Evolutionary conservation across 2,113 vertebrate genomes (phyloP).

Genomic region (Meleagris gallopavo): DNA sequence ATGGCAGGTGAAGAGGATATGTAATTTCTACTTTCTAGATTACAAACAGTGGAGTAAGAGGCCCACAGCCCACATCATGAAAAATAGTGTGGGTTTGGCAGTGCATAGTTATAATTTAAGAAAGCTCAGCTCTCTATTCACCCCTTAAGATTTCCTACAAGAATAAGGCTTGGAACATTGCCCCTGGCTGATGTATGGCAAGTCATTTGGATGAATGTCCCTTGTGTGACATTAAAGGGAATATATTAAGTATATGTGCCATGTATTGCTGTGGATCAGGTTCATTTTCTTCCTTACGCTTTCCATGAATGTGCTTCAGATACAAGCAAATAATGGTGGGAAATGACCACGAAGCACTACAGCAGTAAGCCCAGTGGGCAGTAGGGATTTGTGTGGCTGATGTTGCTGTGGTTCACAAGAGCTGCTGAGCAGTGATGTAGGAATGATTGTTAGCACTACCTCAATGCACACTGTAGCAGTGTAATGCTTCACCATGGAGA

Average conservation of each 20-base stretch:
- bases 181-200: background rate
- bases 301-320: background rate
- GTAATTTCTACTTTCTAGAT: conserved; percentile 38
- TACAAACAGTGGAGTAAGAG: conserved; percentile 17
- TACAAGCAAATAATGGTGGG: background rate
- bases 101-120: background rate
- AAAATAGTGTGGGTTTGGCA: conserved; percentile 25
- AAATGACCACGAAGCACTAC: background rate
- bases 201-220: background rate
- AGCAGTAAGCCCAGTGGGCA: background rate
- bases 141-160: conserved; percentile 11
- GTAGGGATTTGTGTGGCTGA: background rate
- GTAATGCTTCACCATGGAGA: background rate
- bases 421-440: background rate
- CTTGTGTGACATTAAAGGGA: background rate
- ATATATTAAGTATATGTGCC: background rate
- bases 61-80: background rate
- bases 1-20: conserved; percentile 6
- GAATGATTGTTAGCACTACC: background rate
- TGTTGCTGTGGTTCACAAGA: background rate
- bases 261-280: background rate
- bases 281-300: background rate
- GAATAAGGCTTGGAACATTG: background rate
- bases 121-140: conserved; percentile 5
- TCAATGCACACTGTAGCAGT: background rate